Evolutionary conservation across 2,797 vertebrate genomes (phyloP).

Genomic region (Microctenopoma steveboyesi): DNA sequence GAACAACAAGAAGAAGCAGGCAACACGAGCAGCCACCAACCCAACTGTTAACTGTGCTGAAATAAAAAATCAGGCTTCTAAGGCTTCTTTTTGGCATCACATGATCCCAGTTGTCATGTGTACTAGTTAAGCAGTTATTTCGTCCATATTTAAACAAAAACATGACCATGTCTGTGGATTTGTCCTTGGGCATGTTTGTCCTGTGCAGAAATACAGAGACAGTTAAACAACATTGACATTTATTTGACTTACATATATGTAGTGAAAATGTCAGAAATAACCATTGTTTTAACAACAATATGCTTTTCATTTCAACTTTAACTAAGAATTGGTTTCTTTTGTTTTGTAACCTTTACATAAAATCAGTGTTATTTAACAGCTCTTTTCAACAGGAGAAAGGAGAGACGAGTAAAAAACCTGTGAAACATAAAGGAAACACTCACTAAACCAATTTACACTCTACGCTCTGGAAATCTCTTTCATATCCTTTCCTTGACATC

Average conservation of each 20-base stretch:
- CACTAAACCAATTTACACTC: constrained; percentile 44
- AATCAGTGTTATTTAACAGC: constrained; percentile 20
- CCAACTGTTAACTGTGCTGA: no score
- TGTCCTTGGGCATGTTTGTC: neutral
- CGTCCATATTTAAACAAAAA: neutral
- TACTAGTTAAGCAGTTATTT: neutral
- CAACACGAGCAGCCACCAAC: no score
- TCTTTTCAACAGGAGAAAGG: constrained; percentile 13
- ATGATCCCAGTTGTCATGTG: neutral
- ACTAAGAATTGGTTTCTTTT: constrained; percentile 1
- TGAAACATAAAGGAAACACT: constrained; percentile 23
- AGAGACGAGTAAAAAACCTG: constrained; percentile 10
- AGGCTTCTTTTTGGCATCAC: no score
- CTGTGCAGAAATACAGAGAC: no score
- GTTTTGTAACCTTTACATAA: constrained; percentile 21
- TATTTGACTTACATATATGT: no score
- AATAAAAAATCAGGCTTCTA: no score
- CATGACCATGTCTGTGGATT: neutral
- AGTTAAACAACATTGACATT: no score
- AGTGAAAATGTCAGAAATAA: neutral
- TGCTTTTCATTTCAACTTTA: neutral
- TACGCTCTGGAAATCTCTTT: constrained; percentile 19
- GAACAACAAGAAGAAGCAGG: no score
- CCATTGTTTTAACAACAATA: neutral
- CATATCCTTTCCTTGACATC: constrained; percentile 56